phyloP scores from a whole-genome alignment of 2,113 vertebrate genomes.

The Heterochromis multidens region DNA sequence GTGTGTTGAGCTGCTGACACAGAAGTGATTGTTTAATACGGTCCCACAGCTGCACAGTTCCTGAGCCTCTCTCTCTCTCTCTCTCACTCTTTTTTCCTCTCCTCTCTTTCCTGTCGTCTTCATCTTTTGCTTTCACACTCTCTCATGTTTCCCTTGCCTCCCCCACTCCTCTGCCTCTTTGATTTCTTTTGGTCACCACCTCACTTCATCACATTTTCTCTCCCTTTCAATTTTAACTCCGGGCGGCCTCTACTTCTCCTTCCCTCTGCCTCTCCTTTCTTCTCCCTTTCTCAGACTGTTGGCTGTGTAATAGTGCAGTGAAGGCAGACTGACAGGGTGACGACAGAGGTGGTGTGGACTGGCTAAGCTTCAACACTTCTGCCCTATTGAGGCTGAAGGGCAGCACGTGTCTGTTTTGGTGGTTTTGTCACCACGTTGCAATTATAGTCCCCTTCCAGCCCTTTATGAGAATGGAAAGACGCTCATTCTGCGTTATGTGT shows the following conservation, averaged over 20 bases:
- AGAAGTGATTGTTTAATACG: slow-evolving; percentile 63
- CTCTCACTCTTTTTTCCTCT: not conserved
- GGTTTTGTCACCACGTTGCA: slow-evolving; percentile 14
- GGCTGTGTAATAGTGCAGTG: slow-evolving; percentile 25
- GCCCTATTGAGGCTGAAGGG: not conserved
- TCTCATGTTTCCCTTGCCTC: not conserved
- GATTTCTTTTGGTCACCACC: slow-evolving; percentile 20
- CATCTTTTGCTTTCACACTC: slow-evolving; percentile 18
- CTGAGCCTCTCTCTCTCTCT: slow-evolving; percentile 4
- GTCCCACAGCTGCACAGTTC: slow-evolving; percentile 61
- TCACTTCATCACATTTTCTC: not conserved
- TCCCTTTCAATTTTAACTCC: slow-evolving; percentile 11
- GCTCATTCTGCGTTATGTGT: slow-evolving; percentile 20
- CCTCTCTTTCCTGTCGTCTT: slow-evolving; percentile 16
- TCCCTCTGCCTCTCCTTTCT: not conserved
- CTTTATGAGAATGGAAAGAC: slow-evolving; percentile 10
- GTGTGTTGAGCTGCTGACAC: slow-evolving; percentile 58
- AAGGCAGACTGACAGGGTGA: slow-evolving; percentile 39
- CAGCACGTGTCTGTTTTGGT: not conserved
- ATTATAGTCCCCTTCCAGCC: slow-evolving; percentile 15
- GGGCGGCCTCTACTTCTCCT: not conserved
- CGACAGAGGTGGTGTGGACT: slow-evolving; percentile 38
- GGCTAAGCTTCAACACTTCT: slow-evolving; percentile 54
- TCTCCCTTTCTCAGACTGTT: slow-evolving; percentile 19
- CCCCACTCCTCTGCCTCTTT: not conserved